Evolutionary conservation across 2,797 vertebrate species (phyloP), one percentile per base, ranked within the genome.

Genomic region (Notolepis coatsorum): DNA sequence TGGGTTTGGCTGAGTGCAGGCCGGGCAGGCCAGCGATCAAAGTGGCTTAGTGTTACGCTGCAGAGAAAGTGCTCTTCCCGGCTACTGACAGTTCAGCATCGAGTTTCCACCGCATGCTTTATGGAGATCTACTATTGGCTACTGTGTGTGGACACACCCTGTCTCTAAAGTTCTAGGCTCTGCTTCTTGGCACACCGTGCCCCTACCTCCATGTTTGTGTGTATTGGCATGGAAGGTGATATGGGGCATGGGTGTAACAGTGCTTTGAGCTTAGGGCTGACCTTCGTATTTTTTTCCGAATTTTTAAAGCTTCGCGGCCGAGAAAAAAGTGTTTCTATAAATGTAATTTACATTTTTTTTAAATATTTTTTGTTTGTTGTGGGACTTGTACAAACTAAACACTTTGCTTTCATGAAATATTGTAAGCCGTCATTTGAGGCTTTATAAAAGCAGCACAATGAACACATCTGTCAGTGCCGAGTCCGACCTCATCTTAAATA

Each of bases 91-190:
- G 38, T 21, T 0, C 1, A 6, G 61, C 64, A 61, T 87, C 65
- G 1, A 57, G 73, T 87, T 81, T 59, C 64, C 1, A 42, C 67
- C 41, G 56, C 54, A 27, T 12, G 68, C 51, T 70, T 55, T 49
- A 47, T 7, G 12, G 51, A 68, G 37, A 23, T 6, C 47, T 56
- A 54, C 66, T 6, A 33, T 71, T 42, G 47, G 58, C 43, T 27
- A 10, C 33, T 27, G 30, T 55, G 47, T 27, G 30, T 55, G 47
- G 72, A 71, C 63, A 50, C 63, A 49, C 28, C 48, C 52, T 18
- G 21, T 65, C 64, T 75, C 59, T 39, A 48, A 55, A 31, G 43
- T 41, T 30, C 50, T 47, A 61, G 60, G 21, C 45, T 31, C 10
- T 21, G 42, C n/a, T 25, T 49, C 73, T 27, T 61, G 58, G 46